These are phyloP conservation scores for Nematolebias whitei DNA, from an alignment of 2,113 vertebrate species.

Conservation along the genomic window DNA sequence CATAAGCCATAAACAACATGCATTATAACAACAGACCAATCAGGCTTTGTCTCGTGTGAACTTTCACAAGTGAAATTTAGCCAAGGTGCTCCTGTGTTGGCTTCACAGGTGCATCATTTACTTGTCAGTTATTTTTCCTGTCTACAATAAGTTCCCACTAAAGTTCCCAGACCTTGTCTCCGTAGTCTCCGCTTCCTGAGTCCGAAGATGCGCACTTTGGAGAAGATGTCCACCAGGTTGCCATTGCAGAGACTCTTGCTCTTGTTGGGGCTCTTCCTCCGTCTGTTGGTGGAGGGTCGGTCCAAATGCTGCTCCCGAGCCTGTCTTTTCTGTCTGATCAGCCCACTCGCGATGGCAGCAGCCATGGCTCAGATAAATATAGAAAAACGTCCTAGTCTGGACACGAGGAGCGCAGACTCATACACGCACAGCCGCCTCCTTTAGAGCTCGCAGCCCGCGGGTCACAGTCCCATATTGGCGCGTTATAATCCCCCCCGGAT, in stretches of 20 bases:
- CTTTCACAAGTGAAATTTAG: constrained; percentile 18
- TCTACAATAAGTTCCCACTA: constrained; percentile 29
- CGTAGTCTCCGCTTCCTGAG: constrained; percentile 97
- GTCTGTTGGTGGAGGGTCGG: constrained; percentile 91
- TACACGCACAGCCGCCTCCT: constrained; percentile 74
- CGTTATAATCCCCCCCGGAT: constrained; percentile 37
- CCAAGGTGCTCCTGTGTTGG: neutral
- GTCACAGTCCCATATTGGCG: constrained; percentile 79
- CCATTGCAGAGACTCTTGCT: constrained; percentile 96
- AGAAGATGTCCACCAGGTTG: constrained; percentile 99
- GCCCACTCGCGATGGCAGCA: constrained; percentile 95
- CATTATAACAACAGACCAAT: constrained; percentile 30
- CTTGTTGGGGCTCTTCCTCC: constrained; percentile 96
- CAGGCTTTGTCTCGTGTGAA: neutral
- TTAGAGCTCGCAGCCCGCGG: constrained; percentile 75
- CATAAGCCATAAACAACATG: constrained; percentile 20
- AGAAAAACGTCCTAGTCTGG: constrained; percentile 67
- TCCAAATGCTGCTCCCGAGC: constrained; percentile 97
- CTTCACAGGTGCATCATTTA: too few relatives aligned
- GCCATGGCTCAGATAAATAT: constrained; percentile 85
- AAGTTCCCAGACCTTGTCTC: constrained; percentile 91
- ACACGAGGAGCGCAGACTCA: constrained; percentile 66
- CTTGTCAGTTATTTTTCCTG: neutral
- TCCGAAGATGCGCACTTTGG: constrained; percentile 99
- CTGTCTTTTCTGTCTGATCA: constrained; percentile 98